These are phyloP conservation scores for Macrotus californicus DNA, from an alignment of 2,113 vertebrate species.

Conservation along the genomic window DNA sequence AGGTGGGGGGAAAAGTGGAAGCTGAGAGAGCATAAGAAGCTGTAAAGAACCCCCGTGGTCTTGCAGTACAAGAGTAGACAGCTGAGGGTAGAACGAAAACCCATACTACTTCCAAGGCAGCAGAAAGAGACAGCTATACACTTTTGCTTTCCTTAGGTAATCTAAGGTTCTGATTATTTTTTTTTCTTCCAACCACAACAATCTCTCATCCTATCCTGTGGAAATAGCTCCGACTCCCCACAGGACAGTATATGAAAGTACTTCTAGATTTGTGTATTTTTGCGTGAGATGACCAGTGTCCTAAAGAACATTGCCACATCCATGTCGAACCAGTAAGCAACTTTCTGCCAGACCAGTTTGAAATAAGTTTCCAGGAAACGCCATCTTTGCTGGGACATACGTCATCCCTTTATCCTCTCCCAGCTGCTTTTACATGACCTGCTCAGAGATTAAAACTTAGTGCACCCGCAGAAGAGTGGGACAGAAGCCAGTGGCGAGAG, in stretches of 20 bases:
- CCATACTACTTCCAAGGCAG: neutral
- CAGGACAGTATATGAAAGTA: neutral
- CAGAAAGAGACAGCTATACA: neutral
- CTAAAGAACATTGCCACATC: neutral
- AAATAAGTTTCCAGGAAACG: constrained; percentile 5
- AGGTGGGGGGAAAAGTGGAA: neutral
- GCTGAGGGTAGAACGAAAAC: neutral
- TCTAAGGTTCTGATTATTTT: neutral
- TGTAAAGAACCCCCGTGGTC: neutral
- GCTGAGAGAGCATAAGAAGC: neutral
- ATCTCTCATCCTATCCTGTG: neutral
- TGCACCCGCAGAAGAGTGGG: neutral
- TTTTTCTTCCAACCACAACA: neutral
- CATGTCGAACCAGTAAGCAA: neutral
- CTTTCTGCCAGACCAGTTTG: neutral
- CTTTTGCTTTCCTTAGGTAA: neutral
- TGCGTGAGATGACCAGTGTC: neutral
- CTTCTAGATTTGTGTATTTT: neutral
- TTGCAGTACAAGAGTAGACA: neutral
- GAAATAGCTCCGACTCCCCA: neutral
- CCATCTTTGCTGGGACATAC: neutral
- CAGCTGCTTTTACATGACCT: neutral
- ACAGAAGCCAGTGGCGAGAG: constrained; percentile 4
- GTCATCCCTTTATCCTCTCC: neutral
- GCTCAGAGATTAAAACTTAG: neutral